phyloP scores from a whole-genome alignment of 2,113 vertebrate species.

The Cochlearius cochlearius region DNA sequence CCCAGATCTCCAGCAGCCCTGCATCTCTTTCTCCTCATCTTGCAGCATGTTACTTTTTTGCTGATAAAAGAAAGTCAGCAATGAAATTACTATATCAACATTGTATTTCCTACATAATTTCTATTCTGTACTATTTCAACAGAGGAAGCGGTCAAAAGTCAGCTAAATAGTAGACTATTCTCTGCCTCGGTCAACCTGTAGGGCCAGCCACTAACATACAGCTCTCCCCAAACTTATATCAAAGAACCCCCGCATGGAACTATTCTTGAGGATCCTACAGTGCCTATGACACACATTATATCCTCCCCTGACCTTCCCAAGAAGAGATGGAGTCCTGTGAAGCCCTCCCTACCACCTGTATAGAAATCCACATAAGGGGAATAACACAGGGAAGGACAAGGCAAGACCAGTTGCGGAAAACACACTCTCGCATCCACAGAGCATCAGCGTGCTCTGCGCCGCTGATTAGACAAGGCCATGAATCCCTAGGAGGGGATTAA shows the following conservation, averaged over 20 bases:
- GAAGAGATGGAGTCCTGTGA: not conserved
- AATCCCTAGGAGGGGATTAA: not conserved
- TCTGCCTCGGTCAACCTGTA: not conserved
- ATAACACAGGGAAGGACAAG: not conserved
- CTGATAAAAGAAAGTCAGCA: not conserved
- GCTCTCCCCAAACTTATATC: not conserved
- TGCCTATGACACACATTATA: no score
- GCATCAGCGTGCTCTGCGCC: not conserved
- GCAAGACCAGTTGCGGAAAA: not conserved
- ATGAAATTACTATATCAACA: not conserved
- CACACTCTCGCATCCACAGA: not conserved
- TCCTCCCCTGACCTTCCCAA: not conserved
- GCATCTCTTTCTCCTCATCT: not conserved
- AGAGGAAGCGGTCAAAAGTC: not conserved
- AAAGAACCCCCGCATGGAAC: accelerated
- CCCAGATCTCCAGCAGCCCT: not conserved
- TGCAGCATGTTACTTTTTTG: not conserved
- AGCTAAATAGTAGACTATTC: not conserved
- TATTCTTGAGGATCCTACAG: not conserved
- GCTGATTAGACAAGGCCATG: not conserved
- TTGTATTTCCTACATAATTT: not conserved
- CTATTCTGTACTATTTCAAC: not conserved
- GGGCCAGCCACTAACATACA: not conserved
- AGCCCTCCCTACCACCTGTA: not conserved
- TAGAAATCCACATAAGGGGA: not conserved